Evolutionary conservation across 2,888 invertebrate species (phyloP).

Genomic region (Synanthedon formicaeformis): DNA sequence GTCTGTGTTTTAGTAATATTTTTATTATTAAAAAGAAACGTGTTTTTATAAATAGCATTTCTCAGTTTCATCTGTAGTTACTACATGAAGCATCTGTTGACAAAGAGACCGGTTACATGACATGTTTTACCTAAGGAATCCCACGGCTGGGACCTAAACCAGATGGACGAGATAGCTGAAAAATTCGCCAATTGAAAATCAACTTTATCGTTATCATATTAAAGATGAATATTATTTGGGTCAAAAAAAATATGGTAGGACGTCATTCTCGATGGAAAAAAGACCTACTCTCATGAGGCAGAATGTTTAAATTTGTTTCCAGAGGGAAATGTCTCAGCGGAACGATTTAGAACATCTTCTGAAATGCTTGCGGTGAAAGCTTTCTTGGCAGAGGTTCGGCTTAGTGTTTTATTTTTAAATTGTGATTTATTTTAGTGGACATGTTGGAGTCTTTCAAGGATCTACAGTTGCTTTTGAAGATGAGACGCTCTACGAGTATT

Average conservation of each 20-base stretch:
- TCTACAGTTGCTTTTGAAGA: not conserved
- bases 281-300: constrained; percentile 1
- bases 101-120: constrained; percentile 41
- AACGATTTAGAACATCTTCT: constrained; percentile 55
- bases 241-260: too few relatives aligned
- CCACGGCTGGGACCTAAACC: constrained; percentile 32
- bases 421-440: constrained; percentile 21
- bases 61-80: constrained; percentile 2
- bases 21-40: too few relatives aligned
- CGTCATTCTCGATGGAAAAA: constrained; percentile 1
- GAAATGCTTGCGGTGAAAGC: constrained; percentile 56
- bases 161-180: constrained; percentile 11
- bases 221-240: too few relatives aligned
- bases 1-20: too few relatives aligned
- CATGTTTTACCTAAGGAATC: constrained; percentile 30
- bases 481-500: not conserved
- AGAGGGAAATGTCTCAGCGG: constrained; percentile 33
- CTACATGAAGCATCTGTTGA: constrained; percentile 33
- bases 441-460: constrained; percentile 6
- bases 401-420: constrained; percentile 55
- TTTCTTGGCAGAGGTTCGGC: constrained; percentile 54
- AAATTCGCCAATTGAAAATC: too few relatives aligned
- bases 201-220: too few relatives aligned
- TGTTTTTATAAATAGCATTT: too few relatives aligned
- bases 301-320: constrained; percentile 20